A percentile compares a stretch with the other conserved stretches of the same genome.
phyloP scores from a whole-genome alignment of 2,113 vertebrate genomes.

The Gila orcuttii region DNA sequence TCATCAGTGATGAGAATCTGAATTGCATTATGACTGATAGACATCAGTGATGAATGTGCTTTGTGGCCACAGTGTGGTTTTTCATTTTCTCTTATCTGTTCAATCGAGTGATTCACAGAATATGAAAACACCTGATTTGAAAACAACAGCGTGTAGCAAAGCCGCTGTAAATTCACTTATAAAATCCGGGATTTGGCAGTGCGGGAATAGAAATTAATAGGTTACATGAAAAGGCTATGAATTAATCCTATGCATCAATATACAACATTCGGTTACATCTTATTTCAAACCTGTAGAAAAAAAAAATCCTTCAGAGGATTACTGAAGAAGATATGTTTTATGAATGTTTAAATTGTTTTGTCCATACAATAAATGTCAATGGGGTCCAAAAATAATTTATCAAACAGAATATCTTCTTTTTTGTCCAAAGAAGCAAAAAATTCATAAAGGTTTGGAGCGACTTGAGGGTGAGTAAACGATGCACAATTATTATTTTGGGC shows the following conservation, averaged over 20 bases:
- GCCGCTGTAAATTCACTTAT: background rate
- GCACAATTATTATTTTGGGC: background rate
- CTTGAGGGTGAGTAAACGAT: background rate
- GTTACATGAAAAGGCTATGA: background rate
- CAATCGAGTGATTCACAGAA: background rate
- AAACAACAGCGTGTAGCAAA: background rate
- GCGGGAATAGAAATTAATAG: background rate
- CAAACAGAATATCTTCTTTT: too few relatives aligned
- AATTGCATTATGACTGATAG: background rate
- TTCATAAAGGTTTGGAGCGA: background rate
- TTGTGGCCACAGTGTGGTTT: slow-evolving; percentile 5
- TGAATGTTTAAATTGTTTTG: background rate
- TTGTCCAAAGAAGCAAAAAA: background rate
- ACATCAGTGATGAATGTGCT: background rate
- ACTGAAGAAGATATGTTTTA: background rate
- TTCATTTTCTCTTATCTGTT: background rate
- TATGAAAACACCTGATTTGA: background rate
- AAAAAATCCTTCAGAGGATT: background rate
- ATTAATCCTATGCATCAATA: background rate
- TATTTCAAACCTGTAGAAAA: background rate
- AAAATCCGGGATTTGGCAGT: background rate
- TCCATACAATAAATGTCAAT: background rate
- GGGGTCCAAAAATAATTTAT: background rate
- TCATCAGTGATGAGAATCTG: background rate
- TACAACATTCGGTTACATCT: background rate